Evolutionary conservation across 2,113 vertebrate species (phyloP).

Genomic region (Sander lucioperca): DNA sequence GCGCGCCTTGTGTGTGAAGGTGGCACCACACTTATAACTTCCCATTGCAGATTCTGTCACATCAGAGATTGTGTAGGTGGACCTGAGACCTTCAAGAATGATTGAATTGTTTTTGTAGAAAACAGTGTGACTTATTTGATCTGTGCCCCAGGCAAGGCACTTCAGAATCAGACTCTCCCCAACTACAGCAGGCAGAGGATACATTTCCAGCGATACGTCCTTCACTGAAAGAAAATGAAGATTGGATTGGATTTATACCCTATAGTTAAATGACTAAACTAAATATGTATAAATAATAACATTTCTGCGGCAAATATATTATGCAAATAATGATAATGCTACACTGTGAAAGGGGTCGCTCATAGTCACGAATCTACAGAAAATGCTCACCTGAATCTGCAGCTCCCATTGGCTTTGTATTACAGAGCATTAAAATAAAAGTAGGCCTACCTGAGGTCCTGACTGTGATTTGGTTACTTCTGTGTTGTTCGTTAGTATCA

Average conservation of each 20-base stretch:
- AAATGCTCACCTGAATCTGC: not conserved
- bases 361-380: not conserved
- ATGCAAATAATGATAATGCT: not conserved
- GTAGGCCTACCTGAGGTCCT: conserved; percentile 50
- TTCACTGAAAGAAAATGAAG: conserved; percentile 35
- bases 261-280: not conserved
- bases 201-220: conserved; percentile 48
- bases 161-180: conserved; percentile 52
- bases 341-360: not conserved
- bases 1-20: not conserved
- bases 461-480: conserved; percentile 63
- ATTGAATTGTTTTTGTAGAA: accelerated
- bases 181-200: conserved; percentile 29
- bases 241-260: not conserved
- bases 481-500: accelerated
- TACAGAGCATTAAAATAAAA: not conserved
- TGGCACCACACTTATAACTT: conserved; percentile 43
- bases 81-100: accelerated
- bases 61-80: accelerated
- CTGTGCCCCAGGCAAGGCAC: conserved; percentile 50
- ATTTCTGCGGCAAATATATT: not conserved
- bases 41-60: conserved; percentile 8
- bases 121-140: accelerated
- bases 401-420: not conserved
- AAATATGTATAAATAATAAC: not conserved